Percentiles rank a stretch among this genome's conserved stretches.
Conservation (phyloP, 2,888 invertebrate species). For the Campopleginae sp. region DNA sequence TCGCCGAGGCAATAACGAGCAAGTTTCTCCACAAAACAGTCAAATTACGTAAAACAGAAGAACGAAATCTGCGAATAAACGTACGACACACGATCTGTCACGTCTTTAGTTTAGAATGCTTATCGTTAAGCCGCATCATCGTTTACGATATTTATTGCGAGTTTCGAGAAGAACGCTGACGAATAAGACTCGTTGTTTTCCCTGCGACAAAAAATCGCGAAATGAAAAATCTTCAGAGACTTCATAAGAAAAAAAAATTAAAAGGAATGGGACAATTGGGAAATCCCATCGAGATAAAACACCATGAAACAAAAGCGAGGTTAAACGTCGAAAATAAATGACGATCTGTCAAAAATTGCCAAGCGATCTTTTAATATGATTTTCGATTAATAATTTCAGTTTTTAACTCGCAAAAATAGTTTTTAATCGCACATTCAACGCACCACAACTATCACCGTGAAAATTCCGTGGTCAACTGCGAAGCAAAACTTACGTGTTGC, state of each 20-base stretch:
- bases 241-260: neutral
- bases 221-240: neutral
- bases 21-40: neutral
- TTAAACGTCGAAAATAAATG: conserved; percentile 3
- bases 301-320: neutral
- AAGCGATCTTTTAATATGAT: neutral
- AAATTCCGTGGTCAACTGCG: conserved; percentile 60
- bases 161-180: conserved; percentile 17
- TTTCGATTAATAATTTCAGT: neutral
- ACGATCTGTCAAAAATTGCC: neutral
- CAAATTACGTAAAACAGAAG: neutral
- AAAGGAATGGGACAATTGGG: neutral
- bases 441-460: conserved; percentile 35
- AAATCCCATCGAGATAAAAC: neutral
- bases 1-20: neutral
- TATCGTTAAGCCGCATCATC: neutral
- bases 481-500: conserved; percentile 43
- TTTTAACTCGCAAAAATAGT: neutral
- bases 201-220: neutral
- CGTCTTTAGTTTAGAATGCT: neutral
- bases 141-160: neutral
- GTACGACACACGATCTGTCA: neutral
- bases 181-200: conserved; percentile 20
- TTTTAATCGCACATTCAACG: conserved; percentile 10
- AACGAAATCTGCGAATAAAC: neutral